Conservation (phyloP, 1,140 invertebrate genomes). For the Stegodyphus dumicola region DNA sequence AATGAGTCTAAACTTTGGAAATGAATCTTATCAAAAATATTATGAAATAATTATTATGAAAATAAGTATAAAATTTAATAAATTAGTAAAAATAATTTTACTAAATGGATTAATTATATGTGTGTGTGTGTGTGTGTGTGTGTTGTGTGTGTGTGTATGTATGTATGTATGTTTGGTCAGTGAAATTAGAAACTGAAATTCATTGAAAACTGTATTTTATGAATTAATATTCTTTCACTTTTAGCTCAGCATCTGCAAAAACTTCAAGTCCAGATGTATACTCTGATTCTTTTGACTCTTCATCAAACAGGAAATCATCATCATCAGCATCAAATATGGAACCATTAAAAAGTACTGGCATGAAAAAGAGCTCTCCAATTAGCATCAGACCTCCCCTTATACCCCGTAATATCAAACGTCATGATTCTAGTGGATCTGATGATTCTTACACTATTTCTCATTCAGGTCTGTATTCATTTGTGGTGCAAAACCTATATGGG, state of each 20-base stretch:
- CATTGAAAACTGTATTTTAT: neutral
- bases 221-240: neutral
- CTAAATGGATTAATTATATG: no score
- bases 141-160: no score
- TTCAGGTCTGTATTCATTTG: slow-evolving; percentile 60
- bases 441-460: slow-evolving; percentile 72
- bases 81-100: no score
- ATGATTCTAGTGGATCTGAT: slow-evolving; percentile 72
- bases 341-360: neutral
- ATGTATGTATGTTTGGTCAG: no score
- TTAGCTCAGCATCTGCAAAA: slow-evolving; percentile 18
- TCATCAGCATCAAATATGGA: neutral
- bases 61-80: no score
- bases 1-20: no score
- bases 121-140: no score
- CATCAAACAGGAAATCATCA: neutral
- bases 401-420: slow-evolving; percentile 55
- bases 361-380: slow-evolving; percentile 18
- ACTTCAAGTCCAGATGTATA: slow-evolving; percentile 57
- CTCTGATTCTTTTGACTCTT: slow-evolving; percentile 62
- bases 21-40: no score
- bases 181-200: no score
- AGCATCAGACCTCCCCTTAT: slow-evolving; percentile 30
- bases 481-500: no score
- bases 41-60: no score